phyloP scores from a whole-genome alignment of 2,797 vertebrate species.

The Falco novaeseelandiae region DNA sequence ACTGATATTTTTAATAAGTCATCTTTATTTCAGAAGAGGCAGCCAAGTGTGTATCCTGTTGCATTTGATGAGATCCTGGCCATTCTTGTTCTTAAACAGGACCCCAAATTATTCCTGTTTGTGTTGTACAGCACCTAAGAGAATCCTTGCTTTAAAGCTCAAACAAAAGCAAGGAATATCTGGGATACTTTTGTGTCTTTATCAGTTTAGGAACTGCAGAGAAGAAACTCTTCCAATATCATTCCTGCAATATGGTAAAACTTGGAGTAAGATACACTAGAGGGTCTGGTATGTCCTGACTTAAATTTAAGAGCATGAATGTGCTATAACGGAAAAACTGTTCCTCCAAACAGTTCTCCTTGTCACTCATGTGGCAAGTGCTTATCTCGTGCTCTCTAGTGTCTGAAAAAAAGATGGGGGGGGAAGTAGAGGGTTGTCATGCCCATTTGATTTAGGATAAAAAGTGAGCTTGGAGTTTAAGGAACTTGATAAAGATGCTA shows the following conservation, averaged over 20 bases:
- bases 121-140: background rate
- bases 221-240: background rate
- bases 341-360: background rate
- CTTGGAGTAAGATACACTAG: background rate
- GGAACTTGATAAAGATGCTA: background rate
- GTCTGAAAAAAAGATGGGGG: background rate
- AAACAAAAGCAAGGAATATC: background rate
- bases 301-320: background rate
- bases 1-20: background rate
- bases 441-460: background rate
- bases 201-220: background rate
- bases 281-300: background rate
- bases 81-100: background rate
- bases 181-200: background rate
- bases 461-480: background rate
- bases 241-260: background rate
- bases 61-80: background rate
- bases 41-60: background rate
- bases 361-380: background rate
- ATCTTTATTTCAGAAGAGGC: background rate
- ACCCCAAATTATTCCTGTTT: background rate
- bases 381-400: background rate
- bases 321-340: background rate
- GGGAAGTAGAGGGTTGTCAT: background rate
- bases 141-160: background rate